Conservation (phyloP, 2,113 vertebrate genomes). For the Nesoenas mayeri region DNA sequence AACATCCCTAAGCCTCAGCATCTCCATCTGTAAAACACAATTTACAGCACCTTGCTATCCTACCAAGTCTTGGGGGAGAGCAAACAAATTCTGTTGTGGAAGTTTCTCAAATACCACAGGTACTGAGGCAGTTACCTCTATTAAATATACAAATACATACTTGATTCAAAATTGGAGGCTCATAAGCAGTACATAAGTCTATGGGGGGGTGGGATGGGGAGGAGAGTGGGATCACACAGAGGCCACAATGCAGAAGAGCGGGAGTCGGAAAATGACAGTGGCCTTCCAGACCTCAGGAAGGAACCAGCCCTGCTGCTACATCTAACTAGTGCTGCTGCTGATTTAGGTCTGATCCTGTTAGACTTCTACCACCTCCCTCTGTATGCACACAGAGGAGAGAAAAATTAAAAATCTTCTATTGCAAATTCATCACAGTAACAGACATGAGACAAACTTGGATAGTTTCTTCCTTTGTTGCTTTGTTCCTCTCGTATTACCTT, state of each 20-base stretch:
- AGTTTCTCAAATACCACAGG: neutral
- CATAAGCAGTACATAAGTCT: neutral
- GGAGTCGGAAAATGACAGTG: neutral
- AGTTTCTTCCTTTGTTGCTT: neutral
- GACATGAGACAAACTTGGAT: rapidly evolving
- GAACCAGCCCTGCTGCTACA: neutral
- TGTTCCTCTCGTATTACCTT: neutral
- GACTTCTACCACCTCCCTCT: neutral
- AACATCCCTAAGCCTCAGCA: neutral
- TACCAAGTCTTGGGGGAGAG: neutral
- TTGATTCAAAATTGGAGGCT: neutral
- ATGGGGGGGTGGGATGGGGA: rapidly evolving
- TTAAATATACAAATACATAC: neutral
- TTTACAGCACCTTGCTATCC: neutral
- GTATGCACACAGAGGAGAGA: rapidly evolving
- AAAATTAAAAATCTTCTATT: neutral
- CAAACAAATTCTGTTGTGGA: neutral
- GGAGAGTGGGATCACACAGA: neutral
- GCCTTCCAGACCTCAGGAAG: neutral
- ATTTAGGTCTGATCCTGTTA: neutral
- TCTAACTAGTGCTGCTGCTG: neutral
- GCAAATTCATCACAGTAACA: rapidly evolving
- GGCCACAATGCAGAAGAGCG: neutral
- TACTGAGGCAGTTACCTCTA: neutral
- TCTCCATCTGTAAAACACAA: neutral